Base-by-base conservation (phyloP, 2,888 invertebrate genomes). In the Timema cristinae region DNA sequence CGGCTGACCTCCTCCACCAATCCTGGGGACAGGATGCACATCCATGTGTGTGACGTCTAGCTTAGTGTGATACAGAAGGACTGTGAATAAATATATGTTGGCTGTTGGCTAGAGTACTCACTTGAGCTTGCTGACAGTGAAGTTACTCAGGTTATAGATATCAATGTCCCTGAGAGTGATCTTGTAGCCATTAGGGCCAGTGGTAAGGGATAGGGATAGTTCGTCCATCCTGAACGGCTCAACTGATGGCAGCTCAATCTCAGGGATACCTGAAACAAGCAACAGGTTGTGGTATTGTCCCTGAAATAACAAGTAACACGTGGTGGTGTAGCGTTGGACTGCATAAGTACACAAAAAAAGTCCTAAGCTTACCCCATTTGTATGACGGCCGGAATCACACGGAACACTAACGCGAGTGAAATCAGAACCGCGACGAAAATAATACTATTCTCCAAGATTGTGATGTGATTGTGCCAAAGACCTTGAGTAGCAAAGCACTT, bases 191-290 rank as follows among this genome's bases (percentile, higher is more conserved):
- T 83, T 83, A 52, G 80, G 78, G 71, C 84, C 84, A 78, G 83
- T 82, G 75, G 84, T 83, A 76, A 84, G 80, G 16, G 84, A 82
- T 76, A 91, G 81, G 13, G 88, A 84, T 74, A 84, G 80, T 77
- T 84, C 83, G 79, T 84, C 84, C 81, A 84, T 83, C 79, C 74
- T 63, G 71, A 75, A 76, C 0, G 91, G 91, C 79, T 91, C 90
- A 69, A 90, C 84, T 2, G 88, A 84, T 2, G 90, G 90, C 76
- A 90, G 82, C 70, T 88, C 86, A 74, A 90, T 88, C 77, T 90
- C 90, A 32, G 88, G 85, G 72, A 90, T 87, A 50, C 80, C 79
- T 79, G 75, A 5, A 73, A 73, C 68, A 61, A 6, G n/a, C 56
- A 2, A 32, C 32, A 32, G 2, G 32, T 32, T 1, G 32, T 32